phyloP scores from a whole-genome alignment of 2,888 invertebrate species.

The Graphium colonna region DNA sequence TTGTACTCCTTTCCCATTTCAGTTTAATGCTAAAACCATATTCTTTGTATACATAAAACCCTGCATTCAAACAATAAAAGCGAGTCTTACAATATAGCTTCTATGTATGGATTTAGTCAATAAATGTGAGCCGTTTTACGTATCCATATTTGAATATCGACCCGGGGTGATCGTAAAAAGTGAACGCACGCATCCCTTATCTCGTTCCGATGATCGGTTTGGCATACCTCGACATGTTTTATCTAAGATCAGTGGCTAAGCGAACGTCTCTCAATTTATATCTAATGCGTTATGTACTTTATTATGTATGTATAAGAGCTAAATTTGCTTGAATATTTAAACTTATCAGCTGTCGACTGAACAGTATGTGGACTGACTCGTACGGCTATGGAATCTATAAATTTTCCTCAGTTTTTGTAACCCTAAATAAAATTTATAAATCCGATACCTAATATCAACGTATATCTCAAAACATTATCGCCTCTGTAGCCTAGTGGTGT shows the following conservation, averaged over 20 bases:
- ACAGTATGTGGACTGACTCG: background rate
- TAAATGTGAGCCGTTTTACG: no score
- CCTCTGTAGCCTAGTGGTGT: no score
- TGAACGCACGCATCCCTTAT: constrained; percentile 23
- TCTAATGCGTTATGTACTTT: background rate
- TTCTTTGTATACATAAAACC: no score
- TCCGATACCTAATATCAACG: no score
- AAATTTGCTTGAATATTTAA: background rate
- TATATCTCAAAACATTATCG: no score
- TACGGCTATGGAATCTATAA: constrained; percentile 1
- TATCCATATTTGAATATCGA: constrained; percentile 18
- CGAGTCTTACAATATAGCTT: no score
- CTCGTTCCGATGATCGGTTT: constrained; percentile 26
- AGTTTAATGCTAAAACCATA: no score
- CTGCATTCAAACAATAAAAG: no score
- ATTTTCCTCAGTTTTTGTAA: background rate
- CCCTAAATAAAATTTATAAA: background rate
- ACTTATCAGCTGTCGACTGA: constrained; percentile 13
- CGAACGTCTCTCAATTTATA: background rate
- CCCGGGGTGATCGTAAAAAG: constrained; percentile 23
- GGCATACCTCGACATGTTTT: constrained; percentile 23
- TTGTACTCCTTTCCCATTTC: no score
- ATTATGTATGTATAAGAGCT: background rate
- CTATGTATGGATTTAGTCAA: no score
- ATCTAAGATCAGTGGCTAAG: constrained; percentile 23